Conservation (phyloP, 2,113 vertebrate genomes). For the Oplegnathus fasciatus region DNA sequence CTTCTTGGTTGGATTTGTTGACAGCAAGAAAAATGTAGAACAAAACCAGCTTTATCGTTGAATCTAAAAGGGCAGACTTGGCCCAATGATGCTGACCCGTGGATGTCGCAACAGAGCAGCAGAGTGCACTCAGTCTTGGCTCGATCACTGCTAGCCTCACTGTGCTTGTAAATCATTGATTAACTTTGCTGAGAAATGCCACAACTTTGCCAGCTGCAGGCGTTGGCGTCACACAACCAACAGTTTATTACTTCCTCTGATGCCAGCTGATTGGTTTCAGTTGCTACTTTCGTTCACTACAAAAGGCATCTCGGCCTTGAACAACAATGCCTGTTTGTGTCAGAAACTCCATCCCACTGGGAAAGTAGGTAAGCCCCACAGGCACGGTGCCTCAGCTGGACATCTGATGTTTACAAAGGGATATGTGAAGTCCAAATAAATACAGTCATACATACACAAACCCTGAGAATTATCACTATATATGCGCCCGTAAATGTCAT, state of each 20-base stretch:
- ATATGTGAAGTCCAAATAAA: neutral
- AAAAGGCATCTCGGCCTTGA: conserved; percentile 13
- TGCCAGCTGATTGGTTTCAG: conserved; percentile 18
- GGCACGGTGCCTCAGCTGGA: neutral
- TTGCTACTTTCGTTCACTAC: conserved; percentile 4
- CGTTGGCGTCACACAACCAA: neutral
- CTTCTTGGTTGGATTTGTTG: neutral
- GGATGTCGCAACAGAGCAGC: neutral
- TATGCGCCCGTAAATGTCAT: neutral
- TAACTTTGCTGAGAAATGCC: conserved; percentile 48
- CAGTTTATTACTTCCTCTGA: conserved; percentile 16
- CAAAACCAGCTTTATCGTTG: neutral
- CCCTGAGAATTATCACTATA: neutral
- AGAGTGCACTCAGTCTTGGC: conserved; percentile 25
- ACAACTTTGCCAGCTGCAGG: conserved; percentile 34
- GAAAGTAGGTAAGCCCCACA: conserved; percentile 43
- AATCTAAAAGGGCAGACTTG: neutral
- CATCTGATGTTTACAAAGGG: neutral
- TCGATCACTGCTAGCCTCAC: conserved; percentile 18
- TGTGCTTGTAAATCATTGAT: conserved; percentile 59
- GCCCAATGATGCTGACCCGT: conserved; percentile 5
- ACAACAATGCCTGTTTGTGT: conserved; percentile 41
- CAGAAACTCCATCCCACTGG: conserved; percentile 44
- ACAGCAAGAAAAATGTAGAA: neutral
- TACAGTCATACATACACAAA: neutral